Conservation (phyloP, 1,140 invertebrate species). For the Conus betulinus region DNA sequence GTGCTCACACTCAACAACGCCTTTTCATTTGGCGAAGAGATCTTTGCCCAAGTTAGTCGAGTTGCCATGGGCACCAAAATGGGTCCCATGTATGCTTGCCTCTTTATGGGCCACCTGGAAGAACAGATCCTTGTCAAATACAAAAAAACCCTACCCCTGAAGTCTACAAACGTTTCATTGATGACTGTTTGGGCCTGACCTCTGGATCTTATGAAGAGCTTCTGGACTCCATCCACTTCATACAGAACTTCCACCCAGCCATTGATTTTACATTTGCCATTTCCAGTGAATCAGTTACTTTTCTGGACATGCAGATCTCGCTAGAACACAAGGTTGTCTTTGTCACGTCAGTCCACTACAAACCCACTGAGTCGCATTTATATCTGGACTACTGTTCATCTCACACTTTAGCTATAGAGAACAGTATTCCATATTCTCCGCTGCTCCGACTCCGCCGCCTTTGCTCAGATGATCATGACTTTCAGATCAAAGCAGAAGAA, state of each 20-base stretch:
- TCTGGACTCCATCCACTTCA: slow-evolving; percentile 1
- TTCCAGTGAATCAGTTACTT: no score
- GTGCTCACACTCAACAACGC: slow-evolving; percentile 17
- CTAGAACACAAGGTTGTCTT: no score
- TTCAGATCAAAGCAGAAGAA: neutral
- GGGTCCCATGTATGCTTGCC: slow-evolving; percentile 19
- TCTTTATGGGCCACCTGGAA: slow-evolving; percentile 16
- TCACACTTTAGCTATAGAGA: neutral
- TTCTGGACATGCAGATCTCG: no score
- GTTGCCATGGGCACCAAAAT: slow-evolving; percentile 30
- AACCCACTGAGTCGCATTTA: no score
- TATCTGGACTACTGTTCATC: no score
- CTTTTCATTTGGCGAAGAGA: neutral
- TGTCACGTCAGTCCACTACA: no score
- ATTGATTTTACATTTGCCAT: no score
- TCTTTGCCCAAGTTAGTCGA: slow-evolving; percentile 11
- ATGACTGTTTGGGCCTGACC: neutral
- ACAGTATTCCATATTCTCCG: neutral
- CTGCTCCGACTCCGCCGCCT: neutral
- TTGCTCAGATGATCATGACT: neutral
- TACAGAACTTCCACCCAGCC: no score
- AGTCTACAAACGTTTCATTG: slow-evolving; percentile 25
- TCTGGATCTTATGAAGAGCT: no score
- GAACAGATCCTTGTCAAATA: neutral
- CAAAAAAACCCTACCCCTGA: neutral